Base-by-base conservation (phyloP, 2,888 invertebrate genomes). In the Acleris sparsana region DNA sequence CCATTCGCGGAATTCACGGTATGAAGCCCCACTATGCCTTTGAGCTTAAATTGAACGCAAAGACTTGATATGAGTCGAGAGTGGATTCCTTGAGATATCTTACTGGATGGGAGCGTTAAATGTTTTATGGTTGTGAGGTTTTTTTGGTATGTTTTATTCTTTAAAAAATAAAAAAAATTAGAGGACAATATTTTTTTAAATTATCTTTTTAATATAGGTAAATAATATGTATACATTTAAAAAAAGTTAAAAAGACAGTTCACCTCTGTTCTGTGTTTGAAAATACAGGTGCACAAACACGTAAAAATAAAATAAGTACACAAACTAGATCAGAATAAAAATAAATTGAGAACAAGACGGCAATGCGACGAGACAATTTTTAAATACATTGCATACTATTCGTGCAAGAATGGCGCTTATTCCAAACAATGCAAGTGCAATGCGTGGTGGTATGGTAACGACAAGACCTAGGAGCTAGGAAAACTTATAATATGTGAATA, bases 1-100 rank as follows among this genome's bases (percentile, higher is more conserved):
- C 71, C 66, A 79, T 79, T 75, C 68, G 63, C 67, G 69, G 68
- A 71, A 72, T 77, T 71, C 72, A 60, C 69, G 70, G 67, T 72
- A 63, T 67, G 61, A 60, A 56, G 56, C 59, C 52, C 33, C 52
- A 62, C 51, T 62, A 69, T 69, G 71, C 71, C 71, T 74, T 71
- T 68, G 43, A 61, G 60, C 56, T 56, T 55, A 68, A 59, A 73
- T 72, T 71, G 69, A 61, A 66, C 65, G 65, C 61, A 66, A 65
- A 55, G 60, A 39, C 61, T 53, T 61, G 65, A 66, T 66, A 66
- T 66, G 65, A 61, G 51, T 46, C 56, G 56, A 61, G 53, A 59
- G 64, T 49, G 39, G 51, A 55, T 60, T 65, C 64, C 44, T 55
- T 25, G 49, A 56, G 49, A 60, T 39, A 22, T 49, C 53, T 56